A percentile compares a stretch with the other conserved stretches of the same genome.
These are phyloP conservation scores for Xerus inauris DNA, from an alignment of 2,113 vertebrate genomes.

Conservation along the genomic window DNA sequence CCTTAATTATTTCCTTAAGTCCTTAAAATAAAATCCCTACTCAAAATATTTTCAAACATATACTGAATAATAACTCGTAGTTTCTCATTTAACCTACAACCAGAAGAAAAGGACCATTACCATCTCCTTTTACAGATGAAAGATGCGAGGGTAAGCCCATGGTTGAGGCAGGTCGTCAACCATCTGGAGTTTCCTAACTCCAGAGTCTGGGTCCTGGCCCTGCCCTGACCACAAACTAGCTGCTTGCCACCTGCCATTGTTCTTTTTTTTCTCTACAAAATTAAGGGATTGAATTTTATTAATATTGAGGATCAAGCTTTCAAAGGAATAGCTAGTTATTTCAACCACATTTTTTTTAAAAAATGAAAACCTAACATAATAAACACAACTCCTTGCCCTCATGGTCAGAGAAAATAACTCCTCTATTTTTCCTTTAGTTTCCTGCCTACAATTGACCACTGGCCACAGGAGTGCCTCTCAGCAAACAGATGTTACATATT, in stretches of 20 bases:
- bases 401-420: constrained; percentile 10
- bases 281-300: neutral
- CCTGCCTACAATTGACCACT: neutral
- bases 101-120: neutral
- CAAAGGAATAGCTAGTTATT: constrained; percentile 17
- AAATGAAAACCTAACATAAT: constrained; percentile 9
- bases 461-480: neutral
- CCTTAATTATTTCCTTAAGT: constrained; percentile 51
- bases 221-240: neutral
- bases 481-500: neutral
- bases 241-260: neutral
- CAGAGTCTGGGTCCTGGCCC: neutral
- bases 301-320: constrained; percentile 16
- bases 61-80: neutral
- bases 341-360: neutral
- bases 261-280: neutral
- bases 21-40: neutral
- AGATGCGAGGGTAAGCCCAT: neutral
- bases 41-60: neutral
- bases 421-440: constrained; percentile 29
- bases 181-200: neutral
- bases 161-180: neutral
- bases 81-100: constrained; percentile 16
- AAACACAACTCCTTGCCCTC: neutral
- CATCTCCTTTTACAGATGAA: neutral